Evolutionary conservation across 2,888 invertebrate species (phyloP), one percentile per base, ranked within the genome.

Genomic region (Standfussiana lucernea): DNA sequence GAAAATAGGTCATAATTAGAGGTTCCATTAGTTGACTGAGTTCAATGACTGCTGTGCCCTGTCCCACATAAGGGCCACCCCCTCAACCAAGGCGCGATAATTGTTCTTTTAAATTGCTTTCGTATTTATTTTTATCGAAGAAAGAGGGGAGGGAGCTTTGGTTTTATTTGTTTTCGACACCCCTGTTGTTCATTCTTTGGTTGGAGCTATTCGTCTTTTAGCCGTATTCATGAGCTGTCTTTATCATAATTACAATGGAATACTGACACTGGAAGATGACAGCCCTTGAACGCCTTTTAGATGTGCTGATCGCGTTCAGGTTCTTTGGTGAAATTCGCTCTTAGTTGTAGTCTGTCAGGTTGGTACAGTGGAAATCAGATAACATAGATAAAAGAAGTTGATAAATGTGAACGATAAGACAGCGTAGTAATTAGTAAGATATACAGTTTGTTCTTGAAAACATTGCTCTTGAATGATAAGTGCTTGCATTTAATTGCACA

Each of bases 31-130:
- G 86, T 80, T 79, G 86, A 89, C 86, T 82, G 72, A 67, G 88
- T 85, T 87, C 90, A 83, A 67, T 77, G 89, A 84, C 84, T 86
- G 84, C 75, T 82, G 70, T 80, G 79, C 90, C 90, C 86, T 91
- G 91, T 85, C 86, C 93, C 87, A 89, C 87, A 90, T 91, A 87
- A 89, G 89, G 88, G 88, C 85, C 87, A 88, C 90, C 92, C 91
- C 90, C 84, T 84, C 84, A 91, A 89, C 80, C 79, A 80, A 86
- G 89, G 88, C 85, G 89, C 73, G 88, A 91, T 91, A 90, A 91
- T 92, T 90, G 89, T 90, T 87, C 89, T 86, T 85, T 80, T 77
- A 85, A 86, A 89, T 89, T 85, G 83, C 84, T 86, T 89, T 87
- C 64, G 80, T 88, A 89, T 90, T 85, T 87, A 87, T 84, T 86